Conservation (phyloP, 2,797 vertebrate species). For the Orientallactaga sibirica region DNA sequence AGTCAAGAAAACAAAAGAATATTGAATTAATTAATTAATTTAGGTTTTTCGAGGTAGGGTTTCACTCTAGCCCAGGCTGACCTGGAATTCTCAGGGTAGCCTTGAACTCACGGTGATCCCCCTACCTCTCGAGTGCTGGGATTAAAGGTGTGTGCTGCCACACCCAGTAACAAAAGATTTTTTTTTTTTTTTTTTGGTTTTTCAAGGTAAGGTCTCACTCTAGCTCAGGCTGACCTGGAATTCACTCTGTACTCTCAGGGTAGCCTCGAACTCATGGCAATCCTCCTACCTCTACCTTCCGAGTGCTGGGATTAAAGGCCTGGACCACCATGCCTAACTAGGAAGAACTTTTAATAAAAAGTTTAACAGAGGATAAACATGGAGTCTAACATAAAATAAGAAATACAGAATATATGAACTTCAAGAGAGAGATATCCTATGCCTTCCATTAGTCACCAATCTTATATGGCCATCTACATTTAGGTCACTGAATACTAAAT, state of each 20-base stretch:
- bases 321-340: neutral
- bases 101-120: too few relatives aligned
- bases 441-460: neutral
- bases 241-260: neutral
- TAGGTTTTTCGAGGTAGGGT: too few relatives aligned
- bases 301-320: neutral
- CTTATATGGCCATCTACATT: neutral
- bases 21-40: too few relatives aligned
- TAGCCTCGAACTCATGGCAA: neutral
- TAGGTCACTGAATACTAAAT: constrained; percentile 6
- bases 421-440: neutral
- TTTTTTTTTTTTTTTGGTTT: too few relatives aligned
- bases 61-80: neutral
- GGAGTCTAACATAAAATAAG: constrained; percentile 17
- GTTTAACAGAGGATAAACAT: constrained; percentile 11
- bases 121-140: too few relatives aligned
- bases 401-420: neutral
- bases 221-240: neutral
- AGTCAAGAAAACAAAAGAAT: neutral
- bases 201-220: too few relatives aligned
- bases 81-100: too few relatives aligned
- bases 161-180: too few relatives aligned
- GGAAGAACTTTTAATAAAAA: constrained; percentile 20
- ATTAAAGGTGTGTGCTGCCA: too few relatives aligned
- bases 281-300: too few relatives aligned